Percentiles rank a stretch among this genome's conserved stretches.
phyloP scores from a whole-genome alignment of 2,113 vertebrate species.

The Chaetorhynchus papuensis region DNA sequence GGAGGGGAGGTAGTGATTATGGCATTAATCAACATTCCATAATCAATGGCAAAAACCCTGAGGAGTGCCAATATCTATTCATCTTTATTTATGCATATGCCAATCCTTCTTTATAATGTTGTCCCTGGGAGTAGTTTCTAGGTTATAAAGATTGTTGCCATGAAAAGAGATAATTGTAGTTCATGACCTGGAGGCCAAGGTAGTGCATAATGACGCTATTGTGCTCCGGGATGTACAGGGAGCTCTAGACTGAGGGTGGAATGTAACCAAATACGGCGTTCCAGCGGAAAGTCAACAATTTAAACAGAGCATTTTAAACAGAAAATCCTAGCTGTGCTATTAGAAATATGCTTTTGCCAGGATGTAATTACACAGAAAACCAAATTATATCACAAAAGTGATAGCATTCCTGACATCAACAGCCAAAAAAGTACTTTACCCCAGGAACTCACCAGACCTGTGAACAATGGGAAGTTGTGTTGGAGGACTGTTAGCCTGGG shows the following conservation, averaged over 20 bases:
- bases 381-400: slow-evolving; percentile 33
- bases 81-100: slow-evolving; percentile 49
- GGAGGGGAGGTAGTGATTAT: slow-evolving; percentile 39
- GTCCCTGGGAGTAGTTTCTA: slow-evolving; percentile 54
- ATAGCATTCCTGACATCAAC: slow-evolving; percentile 40
- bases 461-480: slow-evolving; percentile 44
- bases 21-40: slow-evolving; percentile 58
- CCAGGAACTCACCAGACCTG: not conserved
- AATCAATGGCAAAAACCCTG: slow-evolving; percentile 51
- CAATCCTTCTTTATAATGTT: slow-evolving; percentile 48
- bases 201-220: slow-evolving; percentile 34
- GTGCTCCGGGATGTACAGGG: slow-evolving; percentile 33
- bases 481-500: not conserved
- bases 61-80: slow-evolving; percentile 53
- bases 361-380: slow-evolving; percentile 43
- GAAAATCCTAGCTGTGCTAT: slow-evolving; percentile 47
- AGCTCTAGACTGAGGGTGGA: slow-evolving; percentile 31
- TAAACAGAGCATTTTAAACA: slow-evolving; percentile 24
- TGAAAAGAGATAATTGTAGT: slow-evolving; percentile 53
- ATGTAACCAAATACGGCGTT: slow-evolving; percentile 51
- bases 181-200: slow-evolving; percentile 51
- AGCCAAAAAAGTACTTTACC: slow-evolving; percentile 41
- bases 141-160: slow-evolving; percentile 55
- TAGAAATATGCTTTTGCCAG: slow-evolving; percentile 51
- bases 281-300: slow-evolving; percentile 1